phyloP scores from a whole-genome alignment of 2,797 vertebrate genomes.

The Pipistrellus pygmaeus region DNA sequence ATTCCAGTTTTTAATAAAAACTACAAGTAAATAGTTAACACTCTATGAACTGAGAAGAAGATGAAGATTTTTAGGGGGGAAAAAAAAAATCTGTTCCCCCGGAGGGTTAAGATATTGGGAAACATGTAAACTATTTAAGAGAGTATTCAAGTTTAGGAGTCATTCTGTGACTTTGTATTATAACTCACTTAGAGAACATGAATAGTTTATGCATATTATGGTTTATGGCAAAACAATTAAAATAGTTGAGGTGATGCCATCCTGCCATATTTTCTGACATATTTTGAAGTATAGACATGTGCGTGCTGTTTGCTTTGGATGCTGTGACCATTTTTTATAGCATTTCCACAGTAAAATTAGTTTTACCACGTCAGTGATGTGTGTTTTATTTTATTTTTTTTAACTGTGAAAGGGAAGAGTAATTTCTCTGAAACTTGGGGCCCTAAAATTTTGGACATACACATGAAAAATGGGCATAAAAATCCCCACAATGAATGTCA shows the following conservation, averaged over 20 bases:
- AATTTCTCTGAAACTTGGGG: conserved; percentile 40
- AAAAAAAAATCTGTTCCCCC: background rate
- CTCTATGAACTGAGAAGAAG: conserved; percentile 24
- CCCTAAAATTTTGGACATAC: conserved; percentile 25
- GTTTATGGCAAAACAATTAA: conserved; percentile 77
- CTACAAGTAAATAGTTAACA: background rate
- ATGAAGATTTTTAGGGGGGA: background rate
- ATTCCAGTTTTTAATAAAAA: conserved; percentile 36
- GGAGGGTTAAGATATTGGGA: conserved; percentile 49
- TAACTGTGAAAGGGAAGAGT: background rate
- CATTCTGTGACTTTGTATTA: conserved; percentile 39
- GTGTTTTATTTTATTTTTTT: background rate
- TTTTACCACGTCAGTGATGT: background rate
- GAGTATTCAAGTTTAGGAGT: conserved; percentile 41
- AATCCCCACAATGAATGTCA: background rate
- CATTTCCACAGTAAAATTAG: conserved; percentile 36
- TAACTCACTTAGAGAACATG: conserved; percentile 60
- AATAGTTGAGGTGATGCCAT: conserved; percentile 73
- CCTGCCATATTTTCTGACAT: conserved; percentile 55
- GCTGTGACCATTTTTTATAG: conserved; percentile 55
- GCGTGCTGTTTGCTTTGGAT: conserved; percentile 65
- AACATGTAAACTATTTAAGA: conserved; percentile 26
- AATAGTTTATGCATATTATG: conserved; percentile 54
- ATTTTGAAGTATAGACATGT: conserved; percentile 56
- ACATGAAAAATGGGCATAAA: background rate